Conservation (phyloP, 92 coral and sea anemone genomes). For the Zoanthus sansibaricus region DNA sequence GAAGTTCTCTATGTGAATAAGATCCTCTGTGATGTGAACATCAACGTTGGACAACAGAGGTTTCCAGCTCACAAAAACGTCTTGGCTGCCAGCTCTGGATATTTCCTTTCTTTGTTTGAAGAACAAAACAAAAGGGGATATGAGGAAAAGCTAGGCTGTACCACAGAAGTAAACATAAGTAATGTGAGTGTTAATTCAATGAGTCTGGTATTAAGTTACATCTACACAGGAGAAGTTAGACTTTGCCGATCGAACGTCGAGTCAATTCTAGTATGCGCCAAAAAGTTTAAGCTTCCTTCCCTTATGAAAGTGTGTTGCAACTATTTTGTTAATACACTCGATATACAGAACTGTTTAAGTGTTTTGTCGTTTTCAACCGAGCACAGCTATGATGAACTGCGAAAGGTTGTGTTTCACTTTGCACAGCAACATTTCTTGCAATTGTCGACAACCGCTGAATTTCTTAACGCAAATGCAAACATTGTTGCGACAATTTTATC, state of each 20-base stretch:
- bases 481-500: conserved; percentile 4
- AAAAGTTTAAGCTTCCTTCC: conserved; percentile 18
- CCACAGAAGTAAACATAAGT: conserved; percentile 1
- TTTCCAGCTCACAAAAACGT: conserved; percentile 32
- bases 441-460: conserved; percentile 8
- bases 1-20: conserved; percentile 18
- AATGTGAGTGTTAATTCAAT: background rate
- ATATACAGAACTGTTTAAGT: conserved; percentile 19
- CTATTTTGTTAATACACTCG: conserved; percentile 34
- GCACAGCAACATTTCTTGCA: conserved; percentile 17
- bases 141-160: conserved; percentile 30
- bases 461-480: conserved; percentile 16
- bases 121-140: conserved; percentile 4
- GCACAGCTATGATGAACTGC: conserved; percentile 34
- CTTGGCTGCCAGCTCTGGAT: conserved; percentile 33
- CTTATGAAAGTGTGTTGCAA: conserved; percentile 36
- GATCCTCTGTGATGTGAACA: conserved; percentile 31
- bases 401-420: conserved; percentile 18
- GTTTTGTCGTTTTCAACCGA: conserved; percentile 28
- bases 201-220: conserved; percentile 13
- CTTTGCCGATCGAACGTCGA: conserved; percentile 27
- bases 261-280: conserved; percentile 15
- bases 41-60: background rate
- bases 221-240: conserved; percentile 37
- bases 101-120: conserved; percentile 30